These are phyloP conservation scores for Turritopsis dohrnii DNA, from an alignment of 30 jellyfish, hydroid and myxozoan genomes.

Conservation along the genomic window DNA sequence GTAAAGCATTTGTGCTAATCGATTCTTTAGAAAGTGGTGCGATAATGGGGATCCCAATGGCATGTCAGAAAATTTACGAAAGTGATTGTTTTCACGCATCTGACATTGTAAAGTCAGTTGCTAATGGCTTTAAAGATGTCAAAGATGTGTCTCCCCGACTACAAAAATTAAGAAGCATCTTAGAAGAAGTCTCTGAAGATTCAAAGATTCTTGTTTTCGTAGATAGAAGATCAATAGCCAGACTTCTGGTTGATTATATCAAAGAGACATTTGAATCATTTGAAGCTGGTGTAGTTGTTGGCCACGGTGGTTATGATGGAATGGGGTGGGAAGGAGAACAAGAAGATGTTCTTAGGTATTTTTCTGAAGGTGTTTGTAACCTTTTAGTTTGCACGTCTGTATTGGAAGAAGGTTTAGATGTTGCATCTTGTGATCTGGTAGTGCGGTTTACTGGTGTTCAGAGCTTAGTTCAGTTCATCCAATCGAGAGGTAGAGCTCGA, in stretches of 20 bases:
- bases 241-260: conserved; percentile 17
- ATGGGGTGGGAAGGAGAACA: conserved; percentile 79
- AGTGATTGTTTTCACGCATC: conserved; percentile 13
- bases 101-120: not conserved
- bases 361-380: conserved; percentile 45
- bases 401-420: conserved; percentile 88
- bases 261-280: conserved; percentile 28
- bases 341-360: conserved; percentile 35
- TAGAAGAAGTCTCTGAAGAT: conserved; percentile 12
- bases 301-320: conserved; percentile 78
- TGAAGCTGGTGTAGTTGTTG: conserved; percentile 46
- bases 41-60: conserved; percentile 50
- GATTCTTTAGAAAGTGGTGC: conserved; percentile 52
- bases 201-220: conserved; percentile 50
- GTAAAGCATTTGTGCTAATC: conserved; percentile 26
- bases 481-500: conserved; percentile 72
- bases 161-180: conserved; percentile 21
- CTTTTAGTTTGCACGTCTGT: conserved; percentile 65
- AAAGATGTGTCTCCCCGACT: conserved; percentile 22
- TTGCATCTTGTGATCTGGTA: conserved; percentile 63
- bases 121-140: not conserved
- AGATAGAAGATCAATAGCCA: conserved; percentile 40
- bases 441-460: conserved; percentile 49
- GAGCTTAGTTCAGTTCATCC: conserved; percentile 43
- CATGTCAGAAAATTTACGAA: conserved; percentile 1